Evolutionary conservation across 2,113 vertebrate species (phyloP).

Genomic region (Pseudolaguvia tuberculata): DNA sequence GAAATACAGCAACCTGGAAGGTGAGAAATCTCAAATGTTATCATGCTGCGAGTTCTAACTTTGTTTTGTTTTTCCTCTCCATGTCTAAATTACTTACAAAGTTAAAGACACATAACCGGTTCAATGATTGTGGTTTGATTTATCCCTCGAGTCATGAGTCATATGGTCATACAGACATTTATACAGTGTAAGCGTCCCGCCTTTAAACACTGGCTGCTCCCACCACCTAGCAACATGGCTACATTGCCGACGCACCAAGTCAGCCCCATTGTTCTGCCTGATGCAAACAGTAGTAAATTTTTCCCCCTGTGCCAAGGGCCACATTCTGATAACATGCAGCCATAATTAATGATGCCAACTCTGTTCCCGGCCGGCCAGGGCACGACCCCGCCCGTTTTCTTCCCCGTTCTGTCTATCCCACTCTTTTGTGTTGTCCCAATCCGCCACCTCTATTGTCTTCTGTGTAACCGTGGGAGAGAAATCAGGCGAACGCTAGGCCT

Average conservation of each 20-base stretch:
- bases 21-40: constrained; percentile 62
- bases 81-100: background rate
- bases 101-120: background rate
- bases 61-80: background rate
- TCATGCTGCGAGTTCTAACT: background rate
- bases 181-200: constrained; percentile 17
- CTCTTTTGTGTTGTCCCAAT: constrained; percentile 25
- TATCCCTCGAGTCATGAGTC: constrained; percentile 4
- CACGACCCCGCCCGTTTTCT: constrained; percentile 25
- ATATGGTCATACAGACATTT: constrained; percentile 9
- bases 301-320: constrained; percentile 31
- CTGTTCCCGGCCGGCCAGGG: constrained; percentile 24
- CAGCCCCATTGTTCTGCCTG: constrained; percentile 45
- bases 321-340: constrained; percentile 38
- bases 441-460: constrained; percentile 31
- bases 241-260: constrained; percentile 28
- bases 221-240: constrained; percentile 16
- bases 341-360: constrained; percentile 45
- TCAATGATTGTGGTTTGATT: background rate
- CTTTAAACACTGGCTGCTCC: background rate
- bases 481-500: constrained; percentile 12
- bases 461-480: constrained; percentile 10
- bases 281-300: constrained; percentile 48
- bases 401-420: constrained; percentile 20
- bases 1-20: constrained; percentile 99